A percentile compares a stretch with the other conserved stretches of the same genome.
Evolutionary conservation across 2,888 invertebrate species (phyloP).

Genomic region (Mycalesis mineus): DNA sequence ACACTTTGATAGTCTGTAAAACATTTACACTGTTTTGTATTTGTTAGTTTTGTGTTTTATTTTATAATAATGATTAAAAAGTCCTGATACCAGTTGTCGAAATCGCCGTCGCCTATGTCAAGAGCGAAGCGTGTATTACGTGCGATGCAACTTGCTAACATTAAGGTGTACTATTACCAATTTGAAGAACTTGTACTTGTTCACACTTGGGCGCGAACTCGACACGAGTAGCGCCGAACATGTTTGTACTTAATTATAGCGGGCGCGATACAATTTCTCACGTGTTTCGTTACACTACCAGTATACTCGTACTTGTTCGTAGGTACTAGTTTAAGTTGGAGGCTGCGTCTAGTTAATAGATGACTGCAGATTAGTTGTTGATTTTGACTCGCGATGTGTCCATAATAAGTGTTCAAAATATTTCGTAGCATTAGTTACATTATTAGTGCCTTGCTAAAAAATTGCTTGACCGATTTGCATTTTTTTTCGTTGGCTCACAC

Average conservation of each 20-base stretch:
- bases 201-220: slow-evolving; percentile 30
- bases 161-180: slow-evolving; percentile 35
- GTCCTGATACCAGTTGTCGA: too few relatives aligned
- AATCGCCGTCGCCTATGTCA: slow-evolving; percentile 10
- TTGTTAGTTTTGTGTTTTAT: too few relatives aligned
- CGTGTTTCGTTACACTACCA: slow-evolving; percentile 11
- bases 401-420: too few relatives aligned
- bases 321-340: background rate
- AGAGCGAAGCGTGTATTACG: slow-evolving; percentile 6
- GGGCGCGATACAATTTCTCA: slow-evolving; percentile 12
- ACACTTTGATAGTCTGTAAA: too few relatives aligned
- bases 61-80: too few relatives aligned
- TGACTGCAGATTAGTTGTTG: too few relatives aligned
- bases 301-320: background rate
- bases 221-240: slow-evolving; percentile 23
- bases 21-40: too few relatives aligned
- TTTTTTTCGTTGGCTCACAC: too few relatives aligned
- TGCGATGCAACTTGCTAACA: slow-evolving; percentile 28
- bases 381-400: too few relatives aligned
- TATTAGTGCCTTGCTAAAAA: too few relatives aligned
- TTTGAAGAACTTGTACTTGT: slow-evolving; percentile 30
- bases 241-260: slow-evolving; percentile 30
- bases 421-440: too few relatives aligned
- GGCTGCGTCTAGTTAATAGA: background rate
- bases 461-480: too few relatives aligned